These are phyloP conservation scores for Stenchaetothrips biformis DNA, from an alignment of 2,888 invertebrate genomes.

Conservation along the genomic window DNA sequence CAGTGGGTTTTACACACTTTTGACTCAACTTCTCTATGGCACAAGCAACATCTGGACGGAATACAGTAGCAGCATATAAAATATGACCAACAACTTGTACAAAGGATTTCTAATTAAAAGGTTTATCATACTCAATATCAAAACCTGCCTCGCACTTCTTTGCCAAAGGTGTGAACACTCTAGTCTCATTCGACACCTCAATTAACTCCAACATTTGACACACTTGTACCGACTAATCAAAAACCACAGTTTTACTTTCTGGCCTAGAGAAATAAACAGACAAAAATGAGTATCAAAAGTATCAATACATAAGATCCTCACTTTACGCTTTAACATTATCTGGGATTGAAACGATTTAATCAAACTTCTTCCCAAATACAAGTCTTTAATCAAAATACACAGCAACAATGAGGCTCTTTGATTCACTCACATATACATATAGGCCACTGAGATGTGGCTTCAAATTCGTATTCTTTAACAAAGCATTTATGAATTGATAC, in stretches of 20 bases:
- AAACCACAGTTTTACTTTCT: conserved; percentile 27
- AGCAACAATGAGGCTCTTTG: conserved; percentile 27
- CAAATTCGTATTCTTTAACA: conserved; percentile 27
- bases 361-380: not conserved
- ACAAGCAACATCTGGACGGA: too few relatives aligned
- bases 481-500: conserved; percentile 24
- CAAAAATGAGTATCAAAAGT: not conserved
- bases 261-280: not conserved
- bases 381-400: conserved; percentile 30
- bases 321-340: not conserved
- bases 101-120: too few relatives aligned
- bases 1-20: too few relatives aligned
- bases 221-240: not conserved
- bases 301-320: not conserved
- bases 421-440: conserved; percentile 30
- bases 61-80: too few relatives aligned
- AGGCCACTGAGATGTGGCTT: conserved; percentile 27
- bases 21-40: too few relatives aligned
- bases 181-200: conserved; percentile 32
- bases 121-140: too few relatives aligned
- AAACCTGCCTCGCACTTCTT: too few relatives aligned
- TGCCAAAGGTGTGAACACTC: conserved; percentile 6
- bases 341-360: not conserved
- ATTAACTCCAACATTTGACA: conserved; percentile 22
- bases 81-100: too few relatives aligned